Base-by-base conservation (phyloP, 1,140 invertebrate genomes). In the Elysia chlorotica region DNA sequence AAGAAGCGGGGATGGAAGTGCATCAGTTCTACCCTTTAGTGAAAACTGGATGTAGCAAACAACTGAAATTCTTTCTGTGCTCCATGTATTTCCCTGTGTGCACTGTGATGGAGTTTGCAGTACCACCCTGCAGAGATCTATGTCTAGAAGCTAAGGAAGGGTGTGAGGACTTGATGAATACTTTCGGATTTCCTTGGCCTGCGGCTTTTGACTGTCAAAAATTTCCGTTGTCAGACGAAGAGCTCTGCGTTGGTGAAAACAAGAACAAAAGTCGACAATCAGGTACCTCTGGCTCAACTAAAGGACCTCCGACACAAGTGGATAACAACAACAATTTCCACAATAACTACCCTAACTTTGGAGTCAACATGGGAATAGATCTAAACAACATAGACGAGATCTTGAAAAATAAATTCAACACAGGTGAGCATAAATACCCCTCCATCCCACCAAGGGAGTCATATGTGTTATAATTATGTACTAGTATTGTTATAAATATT, bases 61-160 rank as follows among this genome's bases (percentile, higher is more conserved):
- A 99, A 86, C 88, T 99, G 36, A 94, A 96, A 84, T 93, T 99
- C 75, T 99, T 99, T 85, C 88, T 99, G 25, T 99, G 98, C 89
- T 94, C 96, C 0, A 91, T 99, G 65, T 99, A 96, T 87, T 94
- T 93, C 4, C 98, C 98, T 0, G 93, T 99, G 0, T 99, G 98
- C 77, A 87, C 85, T 3, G 81, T 98, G 65, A 86, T 99, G 70
- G 95, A 97, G 35, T 88, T 90, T 74, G 92, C 96, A 0, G 92
- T 99, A 74, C 96, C 95, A 1, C 97, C 97, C 0, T 99, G 97
- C 84, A 90, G 94, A 41, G 93, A 93, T 23, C 74, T 88, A 14
- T 87, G 86, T 76, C 77, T 81, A 31, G 75, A 85, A 30, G 85
- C 85, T 5, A 74, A 81, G 37, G 78, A 79, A 41, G 85, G 96